These are phyloP conservation scores for Cantharis nigra DNA, from an alignment of 2,888 invertebrate genomes.

Conservation along the genomic window DNA sequence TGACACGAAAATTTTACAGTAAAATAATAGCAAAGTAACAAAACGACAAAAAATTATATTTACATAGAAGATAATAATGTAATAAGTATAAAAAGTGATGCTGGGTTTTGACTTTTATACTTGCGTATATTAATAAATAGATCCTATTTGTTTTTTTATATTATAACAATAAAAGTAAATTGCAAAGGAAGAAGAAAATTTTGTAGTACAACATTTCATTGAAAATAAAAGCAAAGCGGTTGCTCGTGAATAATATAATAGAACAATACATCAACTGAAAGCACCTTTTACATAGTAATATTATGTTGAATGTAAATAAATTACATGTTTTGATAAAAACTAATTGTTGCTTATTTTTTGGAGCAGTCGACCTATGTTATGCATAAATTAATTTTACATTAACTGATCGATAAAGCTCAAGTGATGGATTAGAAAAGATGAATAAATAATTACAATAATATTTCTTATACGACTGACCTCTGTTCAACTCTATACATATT, in stretches of 20 bases:
- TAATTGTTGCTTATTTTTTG: constrained; percentile 7
- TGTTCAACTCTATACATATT: background rate
- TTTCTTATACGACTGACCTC: background rate
- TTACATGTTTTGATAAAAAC: constrained; percentile 14
- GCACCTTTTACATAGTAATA: constrained; percentile 15
- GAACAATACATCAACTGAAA: constrained; percentile 14
- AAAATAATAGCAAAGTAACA: too few species aligned
- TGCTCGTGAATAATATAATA: constrained; percentile 8
- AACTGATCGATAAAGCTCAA: background rate
- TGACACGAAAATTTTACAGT: background rate
- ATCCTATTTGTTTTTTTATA: background rate
- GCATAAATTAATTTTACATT: background rate
- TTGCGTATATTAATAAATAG: background rate
- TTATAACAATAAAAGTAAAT: background rate
- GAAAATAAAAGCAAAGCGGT: constrained; percentile 7
- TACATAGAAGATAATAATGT: too few species aligned
- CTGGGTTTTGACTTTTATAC: background rate
- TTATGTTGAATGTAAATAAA: constrained; percentile 14
- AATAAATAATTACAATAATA: background rate
- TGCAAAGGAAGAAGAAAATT: constrained; percentile 1
- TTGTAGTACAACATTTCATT: constrained; percentile 6
- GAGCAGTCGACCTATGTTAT: background rate
- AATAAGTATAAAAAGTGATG: background rate
- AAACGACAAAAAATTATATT: too few species aligned
- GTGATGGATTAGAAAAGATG: background rate